Evolutionary conservation across 2,797 vertebrate species (phyloP).

Genomic region (Trachops cirrhosus): DNA sequence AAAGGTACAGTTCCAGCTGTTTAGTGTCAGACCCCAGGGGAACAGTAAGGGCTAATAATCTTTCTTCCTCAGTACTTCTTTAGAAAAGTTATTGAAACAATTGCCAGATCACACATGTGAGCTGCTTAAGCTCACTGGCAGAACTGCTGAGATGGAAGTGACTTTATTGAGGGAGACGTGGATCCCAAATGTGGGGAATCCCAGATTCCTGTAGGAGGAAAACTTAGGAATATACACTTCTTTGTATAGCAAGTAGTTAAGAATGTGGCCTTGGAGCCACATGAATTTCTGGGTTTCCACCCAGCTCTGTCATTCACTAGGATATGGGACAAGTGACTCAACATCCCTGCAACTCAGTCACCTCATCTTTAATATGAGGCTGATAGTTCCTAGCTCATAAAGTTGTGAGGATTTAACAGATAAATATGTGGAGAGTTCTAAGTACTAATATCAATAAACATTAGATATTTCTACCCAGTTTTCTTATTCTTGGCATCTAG

Average conservation of each 20-base stretch:
- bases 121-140: background rate
- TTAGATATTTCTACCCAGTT: background rate
- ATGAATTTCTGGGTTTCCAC: background rate
- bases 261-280: background rate
- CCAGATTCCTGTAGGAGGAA: background rate
- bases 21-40: constrained; percentile 47
- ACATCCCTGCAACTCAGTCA: background rate
- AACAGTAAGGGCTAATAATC: background rate
- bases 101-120: background rate
- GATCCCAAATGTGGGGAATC: background rate
- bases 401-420: background rate
- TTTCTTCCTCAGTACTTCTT: constrained; percentile 45
- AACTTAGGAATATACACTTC: background rate
- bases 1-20: constrained; percentile 29
- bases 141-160: background rate
- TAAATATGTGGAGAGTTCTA: background rate
- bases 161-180: background rate
- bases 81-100: constrained; percentile 40
- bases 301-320: background rate
- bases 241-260: background rate
- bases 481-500: background rate
- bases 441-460: background rate
- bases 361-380: background rate
- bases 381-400: background rate
- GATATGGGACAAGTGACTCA: background rate